phyloP scores from a whole-genome alignment of 2,113 vertebrate species.

The Bubo bubo region DNA sequence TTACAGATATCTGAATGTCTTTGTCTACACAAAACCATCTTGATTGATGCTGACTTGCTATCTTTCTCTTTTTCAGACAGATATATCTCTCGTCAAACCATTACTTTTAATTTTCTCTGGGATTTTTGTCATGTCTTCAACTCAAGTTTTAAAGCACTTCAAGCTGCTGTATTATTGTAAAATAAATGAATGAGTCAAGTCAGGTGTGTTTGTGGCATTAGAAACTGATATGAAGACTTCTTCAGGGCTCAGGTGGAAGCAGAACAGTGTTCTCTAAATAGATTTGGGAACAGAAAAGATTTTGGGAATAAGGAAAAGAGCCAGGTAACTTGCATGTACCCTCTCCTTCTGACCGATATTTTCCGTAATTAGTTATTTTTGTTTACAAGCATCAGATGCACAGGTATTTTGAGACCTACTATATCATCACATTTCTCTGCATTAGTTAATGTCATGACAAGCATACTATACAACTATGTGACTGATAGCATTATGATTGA shows the following conservation, averaged over 20 bases:
- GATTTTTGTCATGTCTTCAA: neutral
- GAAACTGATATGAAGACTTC: neutral
- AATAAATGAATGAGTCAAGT: neutral
- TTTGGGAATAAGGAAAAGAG: neutral
- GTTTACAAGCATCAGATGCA: neutral
- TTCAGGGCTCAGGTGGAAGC: neutral
- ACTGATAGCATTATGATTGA: neutral
- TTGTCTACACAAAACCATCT: neutral
- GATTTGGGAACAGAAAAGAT: neutral
- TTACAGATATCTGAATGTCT: neutral
- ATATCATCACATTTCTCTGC: neutral
- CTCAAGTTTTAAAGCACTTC: neutral
- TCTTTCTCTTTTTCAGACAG: neutral
- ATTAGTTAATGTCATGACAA: neutral
- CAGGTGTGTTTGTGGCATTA: neutral
- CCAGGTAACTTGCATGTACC: neutral
- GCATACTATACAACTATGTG: accelerated
- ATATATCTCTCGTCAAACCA: neutral
- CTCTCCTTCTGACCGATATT: neutral
- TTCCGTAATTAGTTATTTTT: neutral
- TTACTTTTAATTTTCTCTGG: neutral
- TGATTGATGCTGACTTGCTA: neutral
- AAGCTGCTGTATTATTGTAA: neutral
- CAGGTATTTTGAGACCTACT: neutral
- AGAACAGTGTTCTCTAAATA: neutral